Conservation (phyloP, 35 echinoderm and acorn worm genomes). For the Lytechinus variegatus region DNA sequence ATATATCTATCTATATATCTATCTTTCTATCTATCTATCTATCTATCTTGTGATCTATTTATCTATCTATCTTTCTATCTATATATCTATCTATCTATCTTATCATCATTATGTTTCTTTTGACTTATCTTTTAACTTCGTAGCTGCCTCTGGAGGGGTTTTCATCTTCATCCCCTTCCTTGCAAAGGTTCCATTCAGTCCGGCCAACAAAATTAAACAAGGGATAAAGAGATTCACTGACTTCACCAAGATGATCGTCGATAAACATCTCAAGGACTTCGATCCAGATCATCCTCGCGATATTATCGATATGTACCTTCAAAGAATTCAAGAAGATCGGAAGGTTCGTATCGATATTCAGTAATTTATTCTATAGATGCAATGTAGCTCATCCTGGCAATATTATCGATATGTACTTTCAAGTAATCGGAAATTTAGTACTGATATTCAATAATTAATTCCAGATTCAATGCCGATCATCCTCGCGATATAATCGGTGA, state of each 20-base stretch:
- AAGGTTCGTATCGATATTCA: background rate
- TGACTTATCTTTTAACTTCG: background rate
- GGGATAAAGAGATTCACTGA: conserved; percentile 21
- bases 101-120: background rate
- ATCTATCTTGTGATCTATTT: no score
- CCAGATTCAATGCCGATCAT: no score
- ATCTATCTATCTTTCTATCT: no score
- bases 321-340: conserved; percentile 47
- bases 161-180: conserved; percentile 31
- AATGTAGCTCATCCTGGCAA: no score
- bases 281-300: conserved; percentile 68
- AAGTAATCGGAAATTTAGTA: no score
- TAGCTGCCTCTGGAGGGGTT: conserved; percentile 46
- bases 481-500: no score
- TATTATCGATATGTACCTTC: conserved; percentile 83
- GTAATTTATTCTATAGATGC: no score
- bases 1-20: no score
- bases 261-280: conserved; percentile 62
- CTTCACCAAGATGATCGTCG: conserved; percentile 46
- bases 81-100: background rate
- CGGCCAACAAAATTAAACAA: background rate
- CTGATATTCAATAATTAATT: no score
- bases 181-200: conserved; percentile 33
- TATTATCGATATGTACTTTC: no score
- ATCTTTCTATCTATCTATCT: no score